phyloP scores from a whole-genome alignment of 1,140 invertebrate genomes.

The Ceratina japonica region DNA sequence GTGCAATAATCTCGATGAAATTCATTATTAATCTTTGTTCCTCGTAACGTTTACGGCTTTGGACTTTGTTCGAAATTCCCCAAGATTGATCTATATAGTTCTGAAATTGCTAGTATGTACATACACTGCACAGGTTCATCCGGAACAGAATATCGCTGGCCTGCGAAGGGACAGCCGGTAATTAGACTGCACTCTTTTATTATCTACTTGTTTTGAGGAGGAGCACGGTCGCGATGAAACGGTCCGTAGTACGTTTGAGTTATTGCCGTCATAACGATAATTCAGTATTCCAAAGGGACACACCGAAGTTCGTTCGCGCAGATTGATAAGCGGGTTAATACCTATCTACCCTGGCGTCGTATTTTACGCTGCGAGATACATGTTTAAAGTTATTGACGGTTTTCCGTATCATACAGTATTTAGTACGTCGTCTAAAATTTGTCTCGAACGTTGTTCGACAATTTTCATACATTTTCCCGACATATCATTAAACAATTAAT shows the following conservation, averaged over 20 bases:
- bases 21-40: too few relatives aligned
- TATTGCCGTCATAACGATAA: slow-evolving; percentile 33
- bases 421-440: background rate
- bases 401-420: too few relatives aligned
- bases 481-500: background rate
- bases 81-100: slow-evolving; percentile 3
- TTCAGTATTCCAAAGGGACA: slow-evolving; percentile 29
- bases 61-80: too few relatives aligned
- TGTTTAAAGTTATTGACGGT: slow-evolving; percentile 21
- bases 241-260: slow-evolving; percentile 1
- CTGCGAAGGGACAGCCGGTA: slow-evolving; percentile 26
- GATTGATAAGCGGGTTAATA: slow-evolving; percentile 35
- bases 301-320: too few relatives aligned
- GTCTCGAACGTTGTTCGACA: too few relatives aligned
- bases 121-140: background rate
- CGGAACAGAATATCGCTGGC: slow-evolving; percentile 2
- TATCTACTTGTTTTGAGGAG: slow-evolving; percentile 32
- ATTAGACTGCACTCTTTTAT: slow-evolving; percentile 42
- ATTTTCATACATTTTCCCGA: background rate
- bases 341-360: background rate
- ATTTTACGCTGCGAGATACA: slow-evolving; percentile 8
- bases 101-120: too few relatives aligned
- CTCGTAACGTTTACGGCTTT: too few relatives aligned
- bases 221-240: slow-evolving; percentile 28
- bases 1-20: too few relatives aligned